Evolutionary conservation across 1,140 invertebrate species (phyloP), one percentile per base, ranked within the genome.

Genomic region (Drosophila equinoxialis): DNA sequence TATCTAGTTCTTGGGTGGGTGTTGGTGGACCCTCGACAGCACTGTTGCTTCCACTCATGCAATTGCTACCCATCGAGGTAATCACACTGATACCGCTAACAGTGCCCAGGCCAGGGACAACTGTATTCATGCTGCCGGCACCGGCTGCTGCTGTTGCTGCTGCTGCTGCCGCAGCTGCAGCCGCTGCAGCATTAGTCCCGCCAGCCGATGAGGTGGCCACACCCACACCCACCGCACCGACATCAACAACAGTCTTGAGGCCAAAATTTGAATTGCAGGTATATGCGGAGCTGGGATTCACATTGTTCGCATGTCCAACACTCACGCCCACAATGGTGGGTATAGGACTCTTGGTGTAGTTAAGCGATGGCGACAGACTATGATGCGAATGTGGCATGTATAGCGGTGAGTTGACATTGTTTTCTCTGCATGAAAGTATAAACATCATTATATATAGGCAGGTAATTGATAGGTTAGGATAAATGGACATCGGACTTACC

Each of bases 11-110:
- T 71, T 94, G 93, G 66, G 93, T 94, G 6, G 93, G 94, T 65
- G 94, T 94, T 5, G 94, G 93, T 58, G 93, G 93, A 7, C 93
- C 93, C 5, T 93, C 92, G 41, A 83, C 86, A 6, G 45, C 17
- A 7, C 75, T 59, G 23, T 2, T 51, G 67, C 35, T 69, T 71
- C 79, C 72, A 75, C 82, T 69, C n/a, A 74, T 42, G 66, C 82
- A 90, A 55, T 79, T 90, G 77, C 82, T 92, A 74, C 80, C 86
- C 84, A 89, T 89, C 39, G 84, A 89, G 66, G 84, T 89, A 69
- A 89, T 89, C 74, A 89, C 84, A 71, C 84, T 89, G 64, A 89
- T 89, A 30, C 84, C 84, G 58, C 84, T 89, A 48, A 89, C 84
- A 68, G 85, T 69, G 13, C 84, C 81, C 66, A 89, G 1, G 5